Conservation (phyloP, 92 coral and sea anemone species). For the Phenganax stokvisi region DNA sequence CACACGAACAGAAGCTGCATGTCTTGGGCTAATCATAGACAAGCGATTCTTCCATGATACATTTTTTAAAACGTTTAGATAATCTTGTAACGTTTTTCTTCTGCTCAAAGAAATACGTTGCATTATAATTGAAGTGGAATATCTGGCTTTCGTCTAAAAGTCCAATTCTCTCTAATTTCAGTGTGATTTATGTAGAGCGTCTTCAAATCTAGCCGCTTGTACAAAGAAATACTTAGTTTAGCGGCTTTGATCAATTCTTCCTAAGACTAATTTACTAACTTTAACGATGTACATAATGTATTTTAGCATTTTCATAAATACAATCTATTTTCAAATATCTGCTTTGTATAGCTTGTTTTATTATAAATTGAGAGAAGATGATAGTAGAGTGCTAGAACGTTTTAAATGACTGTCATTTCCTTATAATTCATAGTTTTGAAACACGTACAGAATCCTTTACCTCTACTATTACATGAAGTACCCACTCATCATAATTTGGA, state of each 20-base stretch:
- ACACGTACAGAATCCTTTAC: not conserved
- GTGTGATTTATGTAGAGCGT: not conserved
- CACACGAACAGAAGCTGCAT: slow-evolving; percentile 8
- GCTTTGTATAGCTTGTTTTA: not conserved
- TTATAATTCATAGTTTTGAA: slow-evolving; percentile 15
- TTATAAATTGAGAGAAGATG: not conserved
- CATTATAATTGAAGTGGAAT: not conserved
- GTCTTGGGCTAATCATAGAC: slow-evolving; percentile 32
- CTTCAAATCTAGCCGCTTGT: not conserved
- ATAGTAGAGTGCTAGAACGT: not conserved
- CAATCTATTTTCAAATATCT: slow-evolving; percentile 5
- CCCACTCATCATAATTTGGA: not conserved
- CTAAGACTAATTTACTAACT: slow-evolving; percentile 9
- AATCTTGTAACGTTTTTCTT: not conserved
- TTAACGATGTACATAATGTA: slow-evolving; percentile 30
- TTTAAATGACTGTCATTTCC: not conserved
- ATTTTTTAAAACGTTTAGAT: not conserved
- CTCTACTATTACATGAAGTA: slow-evolving; percentile 25
- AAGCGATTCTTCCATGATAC: not conserved
- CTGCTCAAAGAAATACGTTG: not conserved
- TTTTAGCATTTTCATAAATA: slow-evolving; percentile 22
- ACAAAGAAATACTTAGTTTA: not conserved
- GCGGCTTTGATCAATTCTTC: not conserved
- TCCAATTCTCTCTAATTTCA: not conserved
- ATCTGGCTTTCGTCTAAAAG: not conserved